These are phyloP conservation scores for Euleptes europaea DNA, from an alignment of 2,113 vertebrate genomes.

Conservation along the genomic window DNA sequence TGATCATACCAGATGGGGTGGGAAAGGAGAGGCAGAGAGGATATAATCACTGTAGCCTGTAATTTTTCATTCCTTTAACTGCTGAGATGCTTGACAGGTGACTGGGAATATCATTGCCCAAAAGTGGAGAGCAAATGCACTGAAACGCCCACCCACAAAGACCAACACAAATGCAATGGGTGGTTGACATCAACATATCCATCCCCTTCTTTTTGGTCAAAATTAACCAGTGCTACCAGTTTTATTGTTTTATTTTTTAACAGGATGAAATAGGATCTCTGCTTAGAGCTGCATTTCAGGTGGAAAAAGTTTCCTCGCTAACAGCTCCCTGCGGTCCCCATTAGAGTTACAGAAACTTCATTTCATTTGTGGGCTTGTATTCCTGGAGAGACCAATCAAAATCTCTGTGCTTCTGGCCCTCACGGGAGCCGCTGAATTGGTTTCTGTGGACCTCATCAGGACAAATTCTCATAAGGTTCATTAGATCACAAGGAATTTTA, in stretches of 20 bases:
- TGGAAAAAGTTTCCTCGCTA: background rate
- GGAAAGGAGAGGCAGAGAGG: background rate
- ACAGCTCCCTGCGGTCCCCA: background rate
- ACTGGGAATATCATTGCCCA: background rate
- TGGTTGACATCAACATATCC: background rate
- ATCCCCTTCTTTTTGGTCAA: background rate
- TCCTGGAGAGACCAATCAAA: background rate
- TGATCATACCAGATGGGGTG: background rate
- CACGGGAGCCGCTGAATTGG: background rate
- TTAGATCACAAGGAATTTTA: background rate
- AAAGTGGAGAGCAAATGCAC: background rate
- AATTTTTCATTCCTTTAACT: background rate
- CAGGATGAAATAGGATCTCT: background rate
- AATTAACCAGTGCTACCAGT: background rate
- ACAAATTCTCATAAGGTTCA: background rate
- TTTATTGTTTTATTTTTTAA: background rate
- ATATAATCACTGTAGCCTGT: background rate
- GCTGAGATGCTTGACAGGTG: background rate
- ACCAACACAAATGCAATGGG: background rate
- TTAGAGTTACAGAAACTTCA: constrained; percentile 2
- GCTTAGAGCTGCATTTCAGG: background rate
- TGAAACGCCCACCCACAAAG: background rate
- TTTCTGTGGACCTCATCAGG: background rate
- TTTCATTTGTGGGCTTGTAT: background rate
- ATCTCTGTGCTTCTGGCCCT: background rate